Evolutionary conservation across 2,888 invertebrate genomes (phyloP).

Genomic region (Pristionchus japonicus): DNA sequence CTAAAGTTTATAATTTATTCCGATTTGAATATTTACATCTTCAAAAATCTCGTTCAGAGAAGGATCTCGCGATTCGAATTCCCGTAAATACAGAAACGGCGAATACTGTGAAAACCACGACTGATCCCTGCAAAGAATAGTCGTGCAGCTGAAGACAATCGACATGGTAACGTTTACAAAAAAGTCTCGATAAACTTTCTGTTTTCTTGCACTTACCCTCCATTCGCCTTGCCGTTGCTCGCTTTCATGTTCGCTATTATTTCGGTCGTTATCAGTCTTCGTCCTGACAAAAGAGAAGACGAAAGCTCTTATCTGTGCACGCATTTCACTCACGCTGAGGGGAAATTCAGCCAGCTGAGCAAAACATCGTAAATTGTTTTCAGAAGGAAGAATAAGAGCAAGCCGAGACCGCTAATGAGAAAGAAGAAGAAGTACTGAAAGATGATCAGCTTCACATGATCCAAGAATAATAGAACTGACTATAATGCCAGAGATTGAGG

Average conservation of each 20-base stretch:
- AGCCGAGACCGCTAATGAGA: neutral
- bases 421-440: neutral
- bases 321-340: neutral
- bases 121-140: neutral
- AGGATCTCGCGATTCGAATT: neutral
- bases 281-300: neutral
- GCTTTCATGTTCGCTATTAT: neutral
- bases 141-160: neutral
- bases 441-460: neutral
- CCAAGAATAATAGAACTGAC: neutral
- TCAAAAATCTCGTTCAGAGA: neutral
- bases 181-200: neutral
- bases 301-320: neutral
- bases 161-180: neutral
- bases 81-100: neutral
- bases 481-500: neutral
- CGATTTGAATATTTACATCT: neutral
- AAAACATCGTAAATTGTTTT: conserved; percentile 5
- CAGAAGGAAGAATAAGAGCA: neutral
- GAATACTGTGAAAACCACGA: neutral
- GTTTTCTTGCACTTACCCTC: neutral
- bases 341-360: neutral
- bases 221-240: neutral
- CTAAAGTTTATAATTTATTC: neutral
- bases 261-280: neutral